Evolutionary conservation across 2,797 vertebrate species (phyloP), one percentile per base, ranked within the genome.

Genomic region (Odontamblyopus lacepedii): DNA sequence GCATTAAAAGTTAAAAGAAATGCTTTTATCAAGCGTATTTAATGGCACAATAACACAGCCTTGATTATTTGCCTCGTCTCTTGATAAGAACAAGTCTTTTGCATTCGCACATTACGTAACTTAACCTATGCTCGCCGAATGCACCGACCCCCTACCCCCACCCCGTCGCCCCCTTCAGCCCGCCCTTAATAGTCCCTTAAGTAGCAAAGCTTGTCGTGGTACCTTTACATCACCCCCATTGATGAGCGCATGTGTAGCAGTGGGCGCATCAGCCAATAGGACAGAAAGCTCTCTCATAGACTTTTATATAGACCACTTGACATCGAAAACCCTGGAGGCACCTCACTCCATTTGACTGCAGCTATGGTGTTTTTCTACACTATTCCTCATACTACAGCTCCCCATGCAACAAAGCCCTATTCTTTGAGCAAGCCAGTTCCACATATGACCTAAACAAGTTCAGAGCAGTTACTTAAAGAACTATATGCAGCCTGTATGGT

Each of bases 161-260:
- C 30, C 30, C 30, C 35, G 7, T 9, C 32, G 35, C 72, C 23
- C 79, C 76, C 81, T 56, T 53, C 0, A 48, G 80, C 83, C 78
- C 77, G 15, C 81, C 72, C 56, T 74, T 75, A 78, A 66, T 65
- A 72, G 78, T 88, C 84, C 84, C 85, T 83, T 81, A 91, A 92
- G 89, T 93, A 86, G 76, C 85, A 89, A 90, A 88, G 78, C 86
- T 80, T 89, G 88, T 91, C 81, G 38, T 78, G 70, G 74, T 78
- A 81, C 78, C 77, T 85, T 72, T 74, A 78, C 79, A 79, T 88
- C 87, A 84, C 80, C 67, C 72, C 85, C 81, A 85, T 89, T 88
- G 89, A 92, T 88, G 88, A 91, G 76, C 83, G 80, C 57, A 67
- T 88, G 74, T 81, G 81, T 85, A 82, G 83, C 81, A 80, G 75